Base-by-base conservation (phyloP, 2,113 vertebrate species). In the Prolemur simus region DNA sequence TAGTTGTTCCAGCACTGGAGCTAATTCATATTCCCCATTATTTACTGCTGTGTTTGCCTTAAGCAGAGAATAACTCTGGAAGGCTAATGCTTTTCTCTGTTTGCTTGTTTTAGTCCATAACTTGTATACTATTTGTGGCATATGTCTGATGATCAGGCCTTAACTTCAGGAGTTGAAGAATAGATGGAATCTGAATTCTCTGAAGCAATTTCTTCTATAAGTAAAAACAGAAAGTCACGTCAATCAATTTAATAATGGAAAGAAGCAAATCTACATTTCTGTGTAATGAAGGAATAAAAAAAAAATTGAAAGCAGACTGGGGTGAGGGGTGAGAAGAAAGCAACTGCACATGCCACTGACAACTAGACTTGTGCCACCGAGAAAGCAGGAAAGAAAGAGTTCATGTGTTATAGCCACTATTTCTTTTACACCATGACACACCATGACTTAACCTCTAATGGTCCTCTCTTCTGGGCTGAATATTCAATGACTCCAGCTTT, bases 101-200 rank as follows among this genome's bases (percentile, higher is more conserved):
- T 98, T 96, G 96, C 91, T 98, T 97, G 88, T 96, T 97, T 98
- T 47, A 98, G 98, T 98, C 98, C 97, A 2, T 49, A 97, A 89
- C 95, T 54, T 93, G 14, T 34, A 0, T 73, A 96, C 97, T 95
- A 84, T 95, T 96, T 97, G 93, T 21, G 68, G 90, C 91, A 92
- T 2, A 39, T 34, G 69, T 64, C 49, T 47, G 63, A 60, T 1
- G 78, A 77, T 99, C 98, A 99, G 98, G 99, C 99, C 97, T 99
- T 99, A 76, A 99, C 99, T 98, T 99, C 99, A 87, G 99, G 99
- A 92, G 99, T 96, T 42, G 99, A 96, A 95, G 99, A 98, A 98
- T 99, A 99, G 87, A 99, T 98, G 60, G 98, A 97, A 97, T 99
- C 99, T 45, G 99, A 99, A 98, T 99, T 99, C 98, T 99, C 99